Evolutionary conservation across 2,888 invertebrate genomes (phyloP).

Genomic region (Seira ritae): DNA sequence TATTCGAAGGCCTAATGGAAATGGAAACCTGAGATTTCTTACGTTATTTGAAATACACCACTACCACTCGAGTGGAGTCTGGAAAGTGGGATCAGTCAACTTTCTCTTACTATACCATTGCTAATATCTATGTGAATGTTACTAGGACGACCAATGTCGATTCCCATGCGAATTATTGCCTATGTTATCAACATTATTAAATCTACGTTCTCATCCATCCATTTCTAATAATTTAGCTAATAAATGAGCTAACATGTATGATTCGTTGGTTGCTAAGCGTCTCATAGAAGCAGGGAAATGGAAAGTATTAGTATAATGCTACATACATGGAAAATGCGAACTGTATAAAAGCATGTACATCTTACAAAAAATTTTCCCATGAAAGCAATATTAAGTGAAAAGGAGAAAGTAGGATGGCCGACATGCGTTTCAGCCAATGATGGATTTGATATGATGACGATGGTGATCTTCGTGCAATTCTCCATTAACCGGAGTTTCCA

Average conservation of each 20-base stretch:
- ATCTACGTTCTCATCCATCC: too few species aligned
- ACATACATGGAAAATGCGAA: neutral
- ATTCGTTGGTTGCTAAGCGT: neutral
- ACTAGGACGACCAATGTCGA: neutral
- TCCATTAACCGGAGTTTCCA: neutral
- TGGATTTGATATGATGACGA: neutral
- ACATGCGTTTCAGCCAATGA: constrained; percentile 18
- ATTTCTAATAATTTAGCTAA: neutral
- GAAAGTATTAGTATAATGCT: neutral
- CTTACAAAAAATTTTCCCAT: neutral
- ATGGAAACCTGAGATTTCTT: too few species aligned
- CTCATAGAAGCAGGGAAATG: neutral
- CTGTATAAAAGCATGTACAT: neutral
- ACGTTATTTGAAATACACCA: too few species aligned
- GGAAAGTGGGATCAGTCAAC: too few species aligned
- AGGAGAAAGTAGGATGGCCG: constrained; percentile 40
- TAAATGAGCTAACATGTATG: neutral
- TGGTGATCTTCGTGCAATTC: neutral
- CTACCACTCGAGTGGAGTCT: too few species aligned
- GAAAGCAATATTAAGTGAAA: neutral
- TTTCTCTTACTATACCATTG: too few species aligned
- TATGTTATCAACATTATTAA: too few species aligned
- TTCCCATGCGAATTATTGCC: too few species aligned
- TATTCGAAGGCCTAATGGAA: too few species aligned
- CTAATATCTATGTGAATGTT: too few species aligned